A percentile compares a stretch with the other conserved stretches of the same genome.
Evolutionary conservation across 2,113 vertebrate species (phyloP).

Genomic region (Crocuta crocuta): DNA sequence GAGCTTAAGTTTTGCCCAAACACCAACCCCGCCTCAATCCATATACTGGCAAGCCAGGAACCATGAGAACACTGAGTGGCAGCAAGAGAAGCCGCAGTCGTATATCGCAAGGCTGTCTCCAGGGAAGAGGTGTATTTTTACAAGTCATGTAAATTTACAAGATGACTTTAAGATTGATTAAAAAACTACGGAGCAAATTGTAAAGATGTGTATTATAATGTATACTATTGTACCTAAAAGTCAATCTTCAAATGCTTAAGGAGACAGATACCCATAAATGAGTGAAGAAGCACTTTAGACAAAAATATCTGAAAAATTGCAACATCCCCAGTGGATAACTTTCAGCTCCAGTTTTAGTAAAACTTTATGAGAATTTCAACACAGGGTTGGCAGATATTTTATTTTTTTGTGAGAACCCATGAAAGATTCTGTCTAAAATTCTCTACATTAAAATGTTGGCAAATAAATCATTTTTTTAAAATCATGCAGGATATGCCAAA

Average conservation of each 20-base stretch:
- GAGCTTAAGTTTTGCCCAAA: background rate
- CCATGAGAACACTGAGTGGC: fast-evolving
- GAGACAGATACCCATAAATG: background rate
- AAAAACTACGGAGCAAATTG: background rate
- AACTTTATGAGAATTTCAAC: background rate
- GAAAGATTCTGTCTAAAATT: slow-evolving; percentile 8
- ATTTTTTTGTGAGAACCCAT: background rate
- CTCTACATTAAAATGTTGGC: background rate
- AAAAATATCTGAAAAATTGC: background rate
- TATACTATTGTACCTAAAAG: background rate
- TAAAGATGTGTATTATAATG: background rate
- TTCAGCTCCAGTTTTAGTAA: background rate
- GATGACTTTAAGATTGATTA: background rate
- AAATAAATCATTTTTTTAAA: background rate
- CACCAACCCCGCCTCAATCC: background rate
- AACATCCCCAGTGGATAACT: background rate
- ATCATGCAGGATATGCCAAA: background rate
- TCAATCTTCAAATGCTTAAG: background rate
- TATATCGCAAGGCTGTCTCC: background rate
- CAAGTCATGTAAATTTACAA: background rate
- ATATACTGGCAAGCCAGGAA: background rate
- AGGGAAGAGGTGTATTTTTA: background rate
- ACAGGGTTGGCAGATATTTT: background rate
- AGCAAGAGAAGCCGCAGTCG: background rate
- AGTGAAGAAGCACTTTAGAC: background rate